Evolutionary conservation across 2,113 vertebrate genomes (phyloP).

Genomic region (Psilopsiagon aurifrons): DNA sequence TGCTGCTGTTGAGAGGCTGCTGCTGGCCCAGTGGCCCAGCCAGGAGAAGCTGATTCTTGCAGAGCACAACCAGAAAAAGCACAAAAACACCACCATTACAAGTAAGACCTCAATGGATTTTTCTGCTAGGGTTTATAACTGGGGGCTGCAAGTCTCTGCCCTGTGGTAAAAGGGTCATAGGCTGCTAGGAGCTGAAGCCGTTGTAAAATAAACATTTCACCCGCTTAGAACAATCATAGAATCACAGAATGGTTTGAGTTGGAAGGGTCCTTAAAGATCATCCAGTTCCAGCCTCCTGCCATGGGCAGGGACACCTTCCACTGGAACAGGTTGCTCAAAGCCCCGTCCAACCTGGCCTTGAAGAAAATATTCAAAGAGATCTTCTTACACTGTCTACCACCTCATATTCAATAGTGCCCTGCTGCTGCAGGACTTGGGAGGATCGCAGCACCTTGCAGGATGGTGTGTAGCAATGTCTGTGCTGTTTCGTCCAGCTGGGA

Average conservation of each 20-base stretch:
- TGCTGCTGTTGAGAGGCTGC: slow-evolving; percentile 11
- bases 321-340: neutral
- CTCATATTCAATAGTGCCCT: neutral
- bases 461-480: neutral
- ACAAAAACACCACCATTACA: slow-evolving; percentile 78
- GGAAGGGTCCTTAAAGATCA: neutral
- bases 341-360: neutral
- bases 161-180: rapidly evolving
- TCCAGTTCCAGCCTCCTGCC: neutral
- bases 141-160: neutral
- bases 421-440: neutral
- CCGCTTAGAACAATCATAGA: neutral
- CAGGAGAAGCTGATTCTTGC: slow-evolving; percentile 73
- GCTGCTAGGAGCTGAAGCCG: neutral
- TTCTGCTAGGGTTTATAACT: neutral
- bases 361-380: neutral
- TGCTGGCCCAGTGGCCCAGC: slow-evolving; percentile 70
- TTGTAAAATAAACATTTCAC: neutral
- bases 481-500: neutral
- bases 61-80: slow-evolving; percentile 49
- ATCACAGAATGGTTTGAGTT: neutral
- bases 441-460: neutral
- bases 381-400: neutral
- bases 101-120: slow-evolving; percentile 51
- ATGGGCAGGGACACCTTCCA: neutral